Percentiles rank a stretch among this genome's conserved stretches.
phyloP scores from a whole-genome alignment of 2,888 invertebrate species.

The Tortrix viridana region DNA sequence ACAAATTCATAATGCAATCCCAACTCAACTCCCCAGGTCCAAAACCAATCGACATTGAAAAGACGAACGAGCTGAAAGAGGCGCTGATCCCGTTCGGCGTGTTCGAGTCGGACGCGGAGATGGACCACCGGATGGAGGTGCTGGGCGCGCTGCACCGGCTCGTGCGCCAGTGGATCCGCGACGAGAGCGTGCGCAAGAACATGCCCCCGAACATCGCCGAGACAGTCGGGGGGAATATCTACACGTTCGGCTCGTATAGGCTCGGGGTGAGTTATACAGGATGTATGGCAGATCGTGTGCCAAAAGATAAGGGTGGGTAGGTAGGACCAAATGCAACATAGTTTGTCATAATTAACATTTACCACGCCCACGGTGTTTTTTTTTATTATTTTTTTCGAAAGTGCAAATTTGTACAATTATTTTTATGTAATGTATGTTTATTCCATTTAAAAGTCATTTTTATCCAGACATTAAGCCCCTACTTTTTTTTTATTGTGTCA shows the following conservation, averaged over 20 bases:
- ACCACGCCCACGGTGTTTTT: too few species aligned
- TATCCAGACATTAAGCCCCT: too few species aligned
- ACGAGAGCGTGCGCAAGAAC: slow-evolving; percentile 94
- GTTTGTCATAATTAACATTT: too few species aligned
- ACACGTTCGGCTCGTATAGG: slow-evolving; percentile 99
- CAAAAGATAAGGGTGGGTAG: too few species aligned
- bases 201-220: slow-evolving; percentile 96
- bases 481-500: too few species aligned
- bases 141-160: slow-evolving; percentile 93
- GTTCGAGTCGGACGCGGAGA: slow-evolving; percentile 95
- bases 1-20: too few species aligned
- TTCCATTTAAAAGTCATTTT: too few species aligned
- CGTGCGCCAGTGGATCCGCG: slow-evolving; percentile 97
- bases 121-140: slow-evolving; percentile 95
- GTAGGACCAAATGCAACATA: too few species aligned
- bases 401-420: too few species aligned
- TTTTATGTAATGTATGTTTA: too few species aligned
- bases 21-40: slow-evolving; percentile 78
- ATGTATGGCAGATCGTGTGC: too few species aligned
- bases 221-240: slow-evolving; percentile 98
- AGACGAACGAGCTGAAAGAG: slow-evolving; percentile 91
- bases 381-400: too few species aligned
- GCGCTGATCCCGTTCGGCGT: slow-evolving; percentile 93
- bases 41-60: slow-evolving; percentile 89
- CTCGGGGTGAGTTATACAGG: slow-evolving; percentile 87